Conservation (phyloP, 1,140 invertebrate species). For the Diabrotica undecimpunctata region DNA sequence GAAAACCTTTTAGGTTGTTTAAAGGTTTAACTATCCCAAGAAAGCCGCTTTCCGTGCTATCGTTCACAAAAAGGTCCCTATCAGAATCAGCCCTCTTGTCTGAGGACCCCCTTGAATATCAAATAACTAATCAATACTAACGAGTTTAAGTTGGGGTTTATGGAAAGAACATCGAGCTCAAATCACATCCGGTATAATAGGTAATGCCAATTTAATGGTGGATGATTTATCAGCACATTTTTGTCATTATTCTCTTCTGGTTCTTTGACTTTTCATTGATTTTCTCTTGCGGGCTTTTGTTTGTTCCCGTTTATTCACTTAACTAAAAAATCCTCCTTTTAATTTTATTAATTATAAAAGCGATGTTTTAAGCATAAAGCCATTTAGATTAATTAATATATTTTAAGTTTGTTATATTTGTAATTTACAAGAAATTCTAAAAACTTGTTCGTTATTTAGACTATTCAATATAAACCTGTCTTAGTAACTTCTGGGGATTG, state of each 20-base stretch:
- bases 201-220: slow-evolving; percentile 9
- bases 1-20: slow-evolving; percentile 21
- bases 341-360: not conserved
- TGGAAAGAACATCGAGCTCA: slow-evolving; percentile 9
- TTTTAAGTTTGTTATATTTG: too few relatives aligned
- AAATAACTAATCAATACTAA: slow-evolving; percentile 14
- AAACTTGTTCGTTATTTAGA: too few relatives aligned
- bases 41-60: not conserved
- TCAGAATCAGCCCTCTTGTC: not conserved
- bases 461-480: too few relatives aligned
- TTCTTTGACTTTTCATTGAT: slow-evolving; percentile 1
- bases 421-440: too few relatives aligned
- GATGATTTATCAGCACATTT: slow-evolving; percentile 4
- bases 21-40: slow-evolving; percentile 3
- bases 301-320: not conserved
- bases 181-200: slow-evolving; percentile 11
- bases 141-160: slow-evolving; percentile 13
- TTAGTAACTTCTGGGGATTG: too few relatives aligned
- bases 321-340: not conserved
- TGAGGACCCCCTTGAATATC: slow-evolving; percentile 11
- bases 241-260: not conserved
- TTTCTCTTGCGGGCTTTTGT: not conserved
- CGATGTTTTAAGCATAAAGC: too few relatives aligned
- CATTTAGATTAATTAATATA: too few relatives aligned
- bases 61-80: not conserved